These are phyloP conservation scores for Apoda limacodes DNA, from an alignment of 2,888 invertebrate genomes.

Conservation along the genomic window DNA sequence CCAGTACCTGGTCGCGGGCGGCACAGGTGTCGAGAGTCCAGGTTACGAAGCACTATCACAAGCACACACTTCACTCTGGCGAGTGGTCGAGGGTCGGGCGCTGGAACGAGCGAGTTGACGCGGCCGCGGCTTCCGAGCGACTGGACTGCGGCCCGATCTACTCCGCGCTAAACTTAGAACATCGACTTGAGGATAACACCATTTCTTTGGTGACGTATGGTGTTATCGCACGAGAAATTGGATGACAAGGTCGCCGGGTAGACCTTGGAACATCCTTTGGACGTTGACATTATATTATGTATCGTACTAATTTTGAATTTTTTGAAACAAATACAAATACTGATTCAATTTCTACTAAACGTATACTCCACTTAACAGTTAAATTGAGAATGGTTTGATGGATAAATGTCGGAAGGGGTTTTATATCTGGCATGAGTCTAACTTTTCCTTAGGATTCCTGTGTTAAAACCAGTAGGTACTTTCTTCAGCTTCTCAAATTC, in stretches of 20 bases:
- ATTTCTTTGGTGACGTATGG: slow-evolving; percentile 40
- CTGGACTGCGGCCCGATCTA: slow-evolving; percentile 38
- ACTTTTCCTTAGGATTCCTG: too few species aligned
- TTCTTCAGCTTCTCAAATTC: too few species aligned
- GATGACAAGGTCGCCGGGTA: slow-evolving; percentile 55
- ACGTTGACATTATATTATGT: too few species aligned
- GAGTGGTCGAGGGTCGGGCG: slow-evolving; percentile 62
- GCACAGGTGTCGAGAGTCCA: slow-evolving; percentile 31
- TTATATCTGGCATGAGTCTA: too few species aligned
- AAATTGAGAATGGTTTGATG: too few species aligned
- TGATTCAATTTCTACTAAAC: too few species aligned
- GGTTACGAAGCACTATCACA: slow-evolving; percentile 53
- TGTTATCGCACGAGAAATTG: slow-evolving; percentile 29
- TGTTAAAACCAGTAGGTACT: too few species aligned
- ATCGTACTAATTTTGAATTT: too few species aligned
- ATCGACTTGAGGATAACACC: slow-evolving; percentile 33
- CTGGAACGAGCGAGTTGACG: slow-evolving; percentile 60
- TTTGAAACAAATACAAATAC: too few species aligned
- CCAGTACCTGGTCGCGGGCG: slow-evolving; percentile 24
- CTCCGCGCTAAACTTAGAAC: slow-evolving; percentile 52
- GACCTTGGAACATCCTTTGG: slow-evolving; percentile 39
- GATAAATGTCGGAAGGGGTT: too few species aligned
- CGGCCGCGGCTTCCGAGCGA: slow-evolving; percentile 64
- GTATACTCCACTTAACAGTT: too few species aligned
- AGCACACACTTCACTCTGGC: slow-evolving; percentile 63